Evolutionary conservation across 2,797 vertebrate genomes (phyloP), one percentile per base, ranked within the genome.

Genomic region (Alfaro cultratus): DNA sequence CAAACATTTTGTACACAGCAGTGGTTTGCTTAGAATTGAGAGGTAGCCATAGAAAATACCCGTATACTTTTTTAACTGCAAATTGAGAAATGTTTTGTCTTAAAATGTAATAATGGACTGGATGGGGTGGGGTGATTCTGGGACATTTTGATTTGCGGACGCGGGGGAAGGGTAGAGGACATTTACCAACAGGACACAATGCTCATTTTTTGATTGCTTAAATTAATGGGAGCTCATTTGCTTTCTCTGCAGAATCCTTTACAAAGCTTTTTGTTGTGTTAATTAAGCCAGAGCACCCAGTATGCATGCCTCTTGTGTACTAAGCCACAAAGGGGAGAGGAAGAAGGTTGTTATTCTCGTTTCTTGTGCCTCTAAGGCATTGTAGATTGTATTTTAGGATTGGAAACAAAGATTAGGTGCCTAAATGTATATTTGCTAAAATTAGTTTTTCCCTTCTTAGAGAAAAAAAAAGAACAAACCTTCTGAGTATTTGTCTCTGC

Each of bases 171-270:
- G 87, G 90, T 89, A 86, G 89, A 85, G 91, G 88, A 93, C 93
- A 91, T 93, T 93, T 93, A 95, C 94, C 93, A 91, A 91, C 92
- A 93, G 88, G 82, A 91, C 93, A 93, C 90, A 91, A 89, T 87
- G 82, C 88, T 92, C 88, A 92, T 93, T 94, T 89, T 96, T 87
- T 93, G 92, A 94, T 92, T 92, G 91, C 86, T 90, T 88, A 90
- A 94, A 95, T 94, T 94, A 93, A 90, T 86, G 80, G 81, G 80
- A 93, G 91, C 93, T 95, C 89, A 94, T 96, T 95, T 95, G 93
- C 93, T 93, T 95, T 90, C 88, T 47, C 91, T 79, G 89, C 88
- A 86, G 90, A 95, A 94, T 94, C 91, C 89, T 91, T 91, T 83
- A 80, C 92, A 87, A 85, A 5, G 84, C 77, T 87, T 92, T 93